Evolutionary conservation across 2,888 invertebrate species (phyloP).

Genomic region (Tenodera sinensis): DNA sequence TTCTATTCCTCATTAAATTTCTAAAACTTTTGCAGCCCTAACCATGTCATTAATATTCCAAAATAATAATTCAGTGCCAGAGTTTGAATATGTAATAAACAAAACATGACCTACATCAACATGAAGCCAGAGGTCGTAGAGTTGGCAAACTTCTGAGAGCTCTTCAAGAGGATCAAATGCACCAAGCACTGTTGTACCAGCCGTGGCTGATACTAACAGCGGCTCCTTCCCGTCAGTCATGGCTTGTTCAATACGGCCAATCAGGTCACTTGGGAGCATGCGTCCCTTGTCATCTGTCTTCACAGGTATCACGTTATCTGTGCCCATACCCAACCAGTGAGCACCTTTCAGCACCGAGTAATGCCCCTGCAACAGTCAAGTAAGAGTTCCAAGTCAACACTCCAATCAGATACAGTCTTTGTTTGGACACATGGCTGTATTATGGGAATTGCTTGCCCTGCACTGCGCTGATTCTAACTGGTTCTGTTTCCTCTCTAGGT

Average conservation of each 20-base stretch:
- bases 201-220: constrained; percentile 69
- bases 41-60: neutral
- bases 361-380: constrained; percentile 55
- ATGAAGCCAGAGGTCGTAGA: constrained; percentile 73
- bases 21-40: neutral
- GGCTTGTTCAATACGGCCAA: constrained; percentile 52
- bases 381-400: too few species aligned
- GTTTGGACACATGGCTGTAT: too few species aligned
- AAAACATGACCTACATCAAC: constrained; percentile 62
- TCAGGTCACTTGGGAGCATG: constrained; percentile 62
- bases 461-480: too few species aligned
- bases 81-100: neutral
- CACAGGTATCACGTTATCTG: constrained; percentile 63
- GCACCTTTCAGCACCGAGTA: constrained; percentile 80
- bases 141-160: constrained; percentile 65
- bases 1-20: too few species aligned
- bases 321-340: constrained; percentile 81
- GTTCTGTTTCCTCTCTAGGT: too few species aligned
- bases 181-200: constrained; percentile 80
- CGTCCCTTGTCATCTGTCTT: constrained; percentile 64
- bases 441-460: too few species aligned
- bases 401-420: too few species aligned
- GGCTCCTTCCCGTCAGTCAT: constrained; percentile 53
- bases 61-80: neutral
- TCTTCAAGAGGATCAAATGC: constrained; percentile 72